Evolutionary conservation across 2,888 invertebrate species (phyloP).

Genomic region (Drosophila parthenogenetica): DNA sequence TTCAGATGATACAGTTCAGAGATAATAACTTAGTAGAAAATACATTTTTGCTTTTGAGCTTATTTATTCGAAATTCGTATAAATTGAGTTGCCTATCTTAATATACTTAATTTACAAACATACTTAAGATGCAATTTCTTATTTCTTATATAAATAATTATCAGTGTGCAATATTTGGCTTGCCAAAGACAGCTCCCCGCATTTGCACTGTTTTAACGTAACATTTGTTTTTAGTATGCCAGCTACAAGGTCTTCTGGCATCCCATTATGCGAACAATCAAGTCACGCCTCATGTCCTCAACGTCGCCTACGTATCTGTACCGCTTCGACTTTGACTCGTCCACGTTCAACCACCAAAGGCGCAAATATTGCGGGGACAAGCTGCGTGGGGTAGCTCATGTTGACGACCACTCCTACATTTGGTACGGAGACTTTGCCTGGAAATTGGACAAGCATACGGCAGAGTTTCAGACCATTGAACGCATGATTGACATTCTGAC

Average conservation of each 20-base stretch:
- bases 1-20: too few species aligned
- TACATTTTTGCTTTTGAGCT: too few species aligned
- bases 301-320: constrained; percentile 81
- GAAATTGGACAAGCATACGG: constrained; percentile 70
- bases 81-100: too few species aligned
- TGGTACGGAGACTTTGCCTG: constrained; percentile 81
- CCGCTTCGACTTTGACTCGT: constrained; percentile 84
- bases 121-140: too few species aligned
- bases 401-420: constrained; percentile 83
- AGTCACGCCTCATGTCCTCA: constrained; percentile 62
- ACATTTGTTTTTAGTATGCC: constrained; percentile 69
- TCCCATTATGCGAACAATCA: constrained; percentile 74
- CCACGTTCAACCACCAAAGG: constrained; percentile 82
- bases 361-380: constrained; percentile 78
- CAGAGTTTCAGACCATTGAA: constrained; percentile 82
- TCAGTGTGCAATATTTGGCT: too few species aligned
- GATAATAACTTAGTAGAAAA: too few species aligned
- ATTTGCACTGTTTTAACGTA: not conserved
- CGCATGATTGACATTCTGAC: constrained; percentile 82
- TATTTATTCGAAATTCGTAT: too few species aligned
- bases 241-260: constrained; percentile 84
- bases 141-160: too few species aligned
- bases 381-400: constrained; percentile 82
- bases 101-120: too few species aligned
- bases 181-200: too few species aligned